These are phyloP conservation scores for Drosophila grimshawi DNA, from an alignment of 1,140 invertebrate species.

Conservation along the genomic window DNA sequence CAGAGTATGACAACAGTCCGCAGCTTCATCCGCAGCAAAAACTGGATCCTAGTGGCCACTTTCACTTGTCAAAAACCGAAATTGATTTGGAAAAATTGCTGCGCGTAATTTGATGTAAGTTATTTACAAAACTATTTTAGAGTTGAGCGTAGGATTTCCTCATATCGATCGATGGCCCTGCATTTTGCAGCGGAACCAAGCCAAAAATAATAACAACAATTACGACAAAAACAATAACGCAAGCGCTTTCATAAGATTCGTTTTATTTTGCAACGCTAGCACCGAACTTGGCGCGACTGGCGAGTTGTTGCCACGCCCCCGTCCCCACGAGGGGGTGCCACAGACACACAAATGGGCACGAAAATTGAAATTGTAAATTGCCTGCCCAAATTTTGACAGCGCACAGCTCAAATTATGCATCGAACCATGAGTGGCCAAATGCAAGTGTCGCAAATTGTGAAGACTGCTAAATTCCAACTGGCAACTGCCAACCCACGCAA, in stretches of 20 bases:
- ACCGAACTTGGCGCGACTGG: conserved; percentile 46
- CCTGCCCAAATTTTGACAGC: conserved; percentile 35
- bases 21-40: conserved; percentile 45
- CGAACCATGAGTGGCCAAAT: conserved; percentile 8
- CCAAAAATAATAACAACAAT: conserved; percentile 4
- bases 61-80: conserved; percentile 36
- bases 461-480: neutral
- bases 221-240: neutral
- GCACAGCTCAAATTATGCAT: conserved; percentile 42
- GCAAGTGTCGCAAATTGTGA: conserved; percentile 38
- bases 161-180: conserved; percentile 36
- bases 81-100: conserved; percentile 13
- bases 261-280: conserved; percentile 21
- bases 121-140: conserved; percentile 43
- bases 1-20: conserved; percentile 5
- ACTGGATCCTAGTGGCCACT: conserved; percentile 37
- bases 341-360: conserved; percentile 25
- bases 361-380: conserved; percentile 45
- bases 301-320: conserved; percentile 40
- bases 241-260: conserved; percentile 32
- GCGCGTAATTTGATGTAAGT: conserved; percentile 46
- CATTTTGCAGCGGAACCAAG: conserved; percentile 45
- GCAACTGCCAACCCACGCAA: conserved; percentile 16
- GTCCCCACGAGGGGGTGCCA: conserved; percentile 1
- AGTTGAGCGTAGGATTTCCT: conserved; percentile 43